These are phyloP conservation scores for Pituophis catenifer DNA, from an alignment of 2,113 vertebrate species.

Conservation along the genomic window DNA sequence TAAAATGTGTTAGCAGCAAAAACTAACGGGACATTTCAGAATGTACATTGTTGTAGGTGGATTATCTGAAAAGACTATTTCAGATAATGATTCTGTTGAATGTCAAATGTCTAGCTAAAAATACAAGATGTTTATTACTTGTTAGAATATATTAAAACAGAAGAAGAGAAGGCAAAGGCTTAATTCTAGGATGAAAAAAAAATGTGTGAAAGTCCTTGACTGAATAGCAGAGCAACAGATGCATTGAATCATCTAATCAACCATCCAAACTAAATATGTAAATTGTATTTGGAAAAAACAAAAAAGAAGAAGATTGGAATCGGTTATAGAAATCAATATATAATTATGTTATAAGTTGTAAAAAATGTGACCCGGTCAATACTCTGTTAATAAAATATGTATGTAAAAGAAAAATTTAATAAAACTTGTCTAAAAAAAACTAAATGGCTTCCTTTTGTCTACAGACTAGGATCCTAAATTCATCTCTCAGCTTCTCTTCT, in stretches of 20 bases:
- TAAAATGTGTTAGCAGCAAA: neutral
- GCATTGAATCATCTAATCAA: neutral
- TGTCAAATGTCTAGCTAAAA: neutral
- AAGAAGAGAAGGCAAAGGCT: neutral
- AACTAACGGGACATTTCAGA: neutral
- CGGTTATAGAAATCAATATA: no score
- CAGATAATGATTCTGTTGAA: slow-evolving; percentile 10
- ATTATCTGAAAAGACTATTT: slow-evolving; percentile 1
- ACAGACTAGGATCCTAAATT: neutral
- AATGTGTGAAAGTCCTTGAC: neutral
- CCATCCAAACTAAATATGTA: neutral
- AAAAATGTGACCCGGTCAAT: no score
- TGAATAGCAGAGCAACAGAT: neutral
- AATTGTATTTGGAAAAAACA: no score
- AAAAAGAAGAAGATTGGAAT: no score
- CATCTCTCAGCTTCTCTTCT: neutral
- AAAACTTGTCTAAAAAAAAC: neutral
- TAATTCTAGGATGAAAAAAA: neutral
- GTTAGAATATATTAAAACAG: neutral
- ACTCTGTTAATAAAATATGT: no score
- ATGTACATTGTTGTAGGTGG: neutral
- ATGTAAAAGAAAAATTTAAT: no score
- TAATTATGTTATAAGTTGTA: no score
- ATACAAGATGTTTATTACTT: neutral
- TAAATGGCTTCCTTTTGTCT: neutral